Evolutionary conservation across 2,797 vertebrate genomes (phyloP).

Genomic region (Cyclopterus lumpus): DNA sequence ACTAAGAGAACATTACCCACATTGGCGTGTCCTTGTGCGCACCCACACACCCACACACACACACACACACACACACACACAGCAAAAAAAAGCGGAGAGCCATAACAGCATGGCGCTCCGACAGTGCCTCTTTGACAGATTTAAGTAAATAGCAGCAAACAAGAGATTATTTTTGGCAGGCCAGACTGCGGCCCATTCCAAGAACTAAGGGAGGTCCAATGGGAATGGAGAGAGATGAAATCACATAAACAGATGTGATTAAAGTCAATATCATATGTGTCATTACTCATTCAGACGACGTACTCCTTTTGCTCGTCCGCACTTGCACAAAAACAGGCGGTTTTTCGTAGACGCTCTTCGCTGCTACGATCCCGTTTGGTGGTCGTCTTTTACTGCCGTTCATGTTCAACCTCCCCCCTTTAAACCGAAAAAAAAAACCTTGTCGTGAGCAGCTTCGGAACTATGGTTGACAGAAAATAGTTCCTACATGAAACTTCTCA

Average conservation of each 20-base stretch:
- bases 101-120: conserved; percentile 72
- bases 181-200: conserved; percentile 71
- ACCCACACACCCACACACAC: conserved; percentile 34
- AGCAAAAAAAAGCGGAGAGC: conserved; percentile 55
- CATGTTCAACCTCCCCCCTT: conserved; percentile 7
- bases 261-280: conserved; percentile 82
- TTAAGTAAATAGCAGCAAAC: conserved; percentile 85
- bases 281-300: conserved; percentile 74
- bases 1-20: conserved; percentile 69
- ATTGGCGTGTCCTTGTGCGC: conserved; percentile 57
- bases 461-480: too few species aligned
- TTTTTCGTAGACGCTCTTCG: conserved; percentile 19
- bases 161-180: conserved; percentile 84
- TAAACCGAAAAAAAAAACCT: background rate
- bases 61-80: conserved; percentile 31
- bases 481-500: too few species aligned
- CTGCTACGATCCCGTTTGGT: conserved; percentile 26
- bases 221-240: conserved; percentile 79
- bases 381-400: conserved; percentile 11
- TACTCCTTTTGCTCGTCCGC: conserved; percentile 51
- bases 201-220: conserved; percentile 79
- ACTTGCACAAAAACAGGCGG: conserved; percentile 50
- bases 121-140: conserved; percentile 82
- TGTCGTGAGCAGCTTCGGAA: background rate
- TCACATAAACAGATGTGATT: conserved; percentile 85